A percentile compares a stretch with the other conserved stretches of the same genome.
phyloP scores from a whole-genome alignment of 1,140 invertebrate species.

The Magallana ariakensis region DNA sequence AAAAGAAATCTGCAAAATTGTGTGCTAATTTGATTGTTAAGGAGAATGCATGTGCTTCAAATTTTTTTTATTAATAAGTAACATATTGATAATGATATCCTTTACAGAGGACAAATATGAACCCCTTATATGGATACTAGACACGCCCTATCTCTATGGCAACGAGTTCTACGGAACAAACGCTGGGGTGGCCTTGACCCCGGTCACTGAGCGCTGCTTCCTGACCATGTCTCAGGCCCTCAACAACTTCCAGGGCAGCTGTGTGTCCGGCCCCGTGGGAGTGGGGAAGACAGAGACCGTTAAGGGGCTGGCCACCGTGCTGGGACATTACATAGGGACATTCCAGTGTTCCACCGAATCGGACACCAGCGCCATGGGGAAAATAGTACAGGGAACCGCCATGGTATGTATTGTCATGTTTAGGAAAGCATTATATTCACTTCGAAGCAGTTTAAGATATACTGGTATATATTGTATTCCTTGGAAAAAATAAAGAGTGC shows the following conservation, averaged over 20 bases:
- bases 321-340: slow-evolving; percentile 74
- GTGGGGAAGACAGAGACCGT: slow-evolving; percentile 78
- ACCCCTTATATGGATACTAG: slow-evolving; percentile 76
- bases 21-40: too few species aligned
- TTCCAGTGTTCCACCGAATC: slow-evolving; percentile 74
- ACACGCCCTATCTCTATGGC: slow-evolving; percentile 75
- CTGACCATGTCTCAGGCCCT: slow-evolving; percentile 77
- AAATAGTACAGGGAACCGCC: slow-evolving; percentile 76
- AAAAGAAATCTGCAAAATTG: too few species aligned
- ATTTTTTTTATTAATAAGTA: too few species aligned
- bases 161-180: slow-evolving; percentile 79
- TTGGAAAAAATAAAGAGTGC: too few species aligned
- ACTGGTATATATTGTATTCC: too few species aligned
- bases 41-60: too few species aligned
- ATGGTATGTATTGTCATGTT: slow-evolving; percentile 67
- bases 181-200: slow-evolving; percentile 73
- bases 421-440: too few species aligned
- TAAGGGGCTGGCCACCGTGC: slow-evolving; percentile 77
- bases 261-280: slow-evolving; percentile 73
- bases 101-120: slow-evolving; percentile 67
- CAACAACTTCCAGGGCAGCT: slow-evolving; percentile 71
- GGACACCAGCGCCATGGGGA: slow-evolving; percentile 70
- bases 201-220: slow-evolving; percentile 77
- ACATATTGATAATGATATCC: background rate
- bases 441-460: too few species aligned